A percentile compares a stretch with the other conserved stretches of the same genome.
phyloP scores from a whole-genome alignment of 1,140 invertebrate genomes.

The Drosophila lacteicornis region DNA sequence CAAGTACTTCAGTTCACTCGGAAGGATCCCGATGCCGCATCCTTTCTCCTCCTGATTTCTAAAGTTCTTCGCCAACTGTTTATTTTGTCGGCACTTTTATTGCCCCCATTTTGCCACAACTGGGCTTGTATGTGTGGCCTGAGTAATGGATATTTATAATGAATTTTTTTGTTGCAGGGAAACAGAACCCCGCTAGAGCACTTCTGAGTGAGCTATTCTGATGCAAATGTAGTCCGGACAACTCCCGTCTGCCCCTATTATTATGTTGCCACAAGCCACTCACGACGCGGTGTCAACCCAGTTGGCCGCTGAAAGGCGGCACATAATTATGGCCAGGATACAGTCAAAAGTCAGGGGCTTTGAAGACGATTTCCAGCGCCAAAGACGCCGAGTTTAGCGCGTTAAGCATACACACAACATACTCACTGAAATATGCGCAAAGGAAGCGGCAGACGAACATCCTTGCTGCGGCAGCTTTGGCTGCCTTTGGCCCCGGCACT shows the following conservation, averaged over 20 bases:
- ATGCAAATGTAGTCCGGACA: slow-evolving; percentile 16
- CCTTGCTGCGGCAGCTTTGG: slow-evolving; percentile 18
- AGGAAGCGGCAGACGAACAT: background rate
- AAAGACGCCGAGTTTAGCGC: slow-evolving; percentile 14
- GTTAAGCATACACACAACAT: slow-evolving; percentile 18
- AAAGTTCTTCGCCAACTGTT: slow-evolving; percentile 60
- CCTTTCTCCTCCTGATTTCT: slow-evolving; percentile 39
- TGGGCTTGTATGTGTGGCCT: slow-evolving; percentile 31
- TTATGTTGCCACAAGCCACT: slow-evolving; percentile 15
- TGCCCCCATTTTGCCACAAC: slow-evolving; percentile 27
- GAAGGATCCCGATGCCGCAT: slow-evolving; percentile 8
- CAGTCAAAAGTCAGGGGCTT: slow-evolving; percentile 26
- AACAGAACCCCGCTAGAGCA: slow-evolving; percentile 5
- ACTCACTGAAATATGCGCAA: slow-evolving; percentile 18
- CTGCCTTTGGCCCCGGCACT: slow-evolving; percentile 58
- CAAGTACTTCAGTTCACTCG: slow-evolving; percentile 55
- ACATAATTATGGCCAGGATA: slow-evolving; percentile 71
- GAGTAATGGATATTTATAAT: slow-evolving; percentile 77
- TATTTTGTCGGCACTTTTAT: slow-evolving; percentile 55
- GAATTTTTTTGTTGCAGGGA: slow-evolving; percentile 49
- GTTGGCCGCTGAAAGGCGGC: slow-evolving; percentile 28
- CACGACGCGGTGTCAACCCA: slow-evolving; percentile 38
- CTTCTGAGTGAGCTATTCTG: slow-evolving; percentile 21
- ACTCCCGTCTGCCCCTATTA: slow-evolving; percentile 6
- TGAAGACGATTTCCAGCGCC: slow-evolving; percentile 26